Conservation (phyloP, 1,140 invertebrate genomes). For the Drosophila tsacasi region DNA sequence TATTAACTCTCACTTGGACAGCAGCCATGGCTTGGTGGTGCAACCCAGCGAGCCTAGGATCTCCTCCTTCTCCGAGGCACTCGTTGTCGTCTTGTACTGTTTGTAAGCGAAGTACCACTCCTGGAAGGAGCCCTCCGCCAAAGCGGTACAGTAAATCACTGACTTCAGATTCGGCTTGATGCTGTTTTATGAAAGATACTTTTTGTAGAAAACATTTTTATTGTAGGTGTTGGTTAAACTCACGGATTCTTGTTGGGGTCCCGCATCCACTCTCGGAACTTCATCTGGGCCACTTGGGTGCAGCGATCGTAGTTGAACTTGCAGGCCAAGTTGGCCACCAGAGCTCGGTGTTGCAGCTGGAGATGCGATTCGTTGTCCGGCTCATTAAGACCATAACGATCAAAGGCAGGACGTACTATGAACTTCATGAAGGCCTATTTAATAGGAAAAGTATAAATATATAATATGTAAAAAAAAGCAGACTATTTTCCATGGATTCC, state of each 20-base stretch:
- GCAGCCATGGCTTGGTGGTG: slow-evolving; percentile 84
- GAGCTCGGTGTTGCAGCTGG: slow-evolving; percentile 85
- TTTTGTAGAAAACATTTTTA: neutral
- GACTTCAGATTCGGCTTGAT: slow-evolving; percentile 86
- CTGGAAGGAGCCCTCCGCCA: slow-evolving; percentile 85
- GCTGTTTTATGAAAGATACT: slow-evolving; percentile 49
- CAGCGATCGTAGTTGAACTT: slow-evolving; percentile 86
- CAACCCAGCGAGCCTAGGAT: slow-evolving; percentile 88
- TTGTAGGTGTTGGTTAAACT: slow-evolving; percentile 18
- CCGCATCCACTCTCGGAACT: slow-evolving; percentile 86
- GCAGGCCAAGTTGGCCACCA: slow-evolving; percentile 86
- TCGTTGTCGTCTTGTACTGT: slow-evolving; percentile 86
- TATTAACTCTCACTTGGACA: slow-evolving; percentile 85
- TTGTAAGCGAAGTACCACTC: slow-evolving; percentile 87
- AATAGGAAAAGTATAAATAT: neutral
- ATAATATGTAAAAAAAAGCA: neutral
- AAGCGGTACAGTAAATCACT: slow-evolving; percentile 87
- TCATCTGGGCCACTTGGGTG: slow-evolving; percentile 77
- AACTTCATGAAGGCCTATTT: slow-evolving; percentile 80
- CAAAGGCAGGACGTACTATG: slow-evolving; percentile 78
- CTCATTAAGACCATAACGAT: slow-evolving; percentile 83
- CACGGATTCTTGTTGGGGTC: slow-evolving; percentile 68
- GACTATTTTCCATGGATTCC: neutral
- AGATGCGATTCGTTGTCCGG: slow-evolving; percentile 83
- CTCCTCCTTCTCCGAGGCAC: slow-evolving; percentile 87